A percentile compares a stretch with the other conserved stretches of the same genome.
Evolutionary conservation across 2,113 vertebrate species (phyloP).

Genomic region (Zootoca vivipara): DNA sequence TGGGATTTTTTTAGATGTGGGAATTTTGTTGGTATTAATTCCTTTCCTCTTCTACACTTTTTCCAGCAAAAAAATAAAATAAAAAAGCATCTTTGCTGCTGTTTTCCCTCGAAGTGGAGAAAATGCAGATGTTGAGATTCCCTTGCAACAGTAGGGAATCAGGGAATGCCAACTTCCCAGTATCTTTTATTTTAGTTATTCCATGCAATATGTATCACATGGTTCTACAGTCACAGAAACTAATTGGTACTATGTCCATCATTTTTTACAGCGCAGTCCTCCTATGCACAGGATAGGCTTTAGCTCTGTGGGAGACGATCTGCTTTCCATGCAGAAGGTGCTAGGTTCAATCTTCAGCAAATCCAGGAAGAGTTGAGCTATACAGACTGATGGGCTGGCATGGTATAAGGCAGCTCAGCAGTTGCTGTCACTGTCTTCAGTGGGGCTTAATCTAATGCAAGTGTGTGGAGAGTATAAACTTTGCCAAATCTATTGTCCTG

Average conservation of each 20-base stretch:
- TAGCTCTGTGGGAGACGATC: too few species aligned
- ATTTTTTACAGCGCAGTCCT: neutral
- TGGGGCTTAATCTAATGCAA: neutral
- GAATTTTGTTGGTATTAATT: neutral
- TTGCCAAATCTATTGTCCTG: neutral
- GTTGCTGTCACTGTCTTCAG: neutral
- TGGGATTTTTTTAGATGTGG: neutral
- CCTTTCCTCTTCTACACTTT: neutral
- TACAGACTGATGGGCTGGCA: too few species aligned
- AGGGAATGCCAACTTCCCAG: neutral
- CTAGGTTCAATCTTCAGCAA: too few species aligned
- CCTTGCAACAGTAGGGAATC: neutral
- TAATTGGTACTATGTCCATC: neutral
- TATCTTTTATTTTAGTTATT: neutral
- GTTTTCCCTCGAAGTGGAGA: neutral
- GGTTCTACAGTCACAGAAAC: neutral
- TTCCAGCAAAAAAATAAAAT: neutral
- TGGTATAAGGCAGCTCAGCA: neutral
- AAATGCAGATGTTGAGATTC: neutral
- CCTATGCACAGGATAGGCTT: too few species aligned
- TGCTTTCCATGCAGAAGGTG: too few species aligned
- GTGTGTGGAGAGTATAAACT: neutral
- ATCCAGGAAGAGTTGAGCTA: too few species aligned
- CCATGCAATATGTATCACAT: neutral
- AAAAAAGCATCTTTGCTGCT: neutral